These are phyloP conservation scores for Planococcus citri DNA, from an alignment of 1,140 invertebrate genomes.

Conservation along the genomic window DNA sequence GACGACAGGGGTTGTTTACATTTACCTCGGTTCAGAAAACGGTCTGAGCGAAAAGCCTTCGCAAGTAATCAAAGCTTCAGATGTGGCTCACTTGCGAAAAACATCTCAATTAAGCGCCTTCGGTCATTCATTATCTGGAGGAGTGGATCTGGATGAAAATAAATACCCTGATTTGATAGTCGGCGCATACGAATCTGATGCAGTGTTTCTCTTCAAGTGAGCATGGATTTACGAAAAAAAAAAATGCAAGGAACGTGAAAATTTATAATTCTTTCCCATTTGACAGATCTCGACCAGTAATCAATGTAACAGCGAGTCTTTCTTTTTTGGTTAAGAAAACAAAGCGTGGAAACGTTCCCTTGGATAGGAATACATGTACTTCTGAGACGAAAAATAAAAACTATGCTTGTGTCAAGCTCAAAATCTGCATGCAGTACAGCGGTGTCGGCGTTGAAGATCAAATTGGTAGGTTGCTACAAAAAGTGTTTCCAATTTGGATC, in stretches of 20 bases:
- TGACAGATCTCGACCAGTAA: slow-evolving; percentile 74
- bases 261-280: no score
- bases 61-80: slow-evolving; percentile 62
- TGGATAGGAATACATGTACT: no score
- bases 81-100: slow-evolving; percentile 41
- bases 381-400: no score
- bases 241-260: no score
- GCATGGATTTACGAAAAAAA: no score
- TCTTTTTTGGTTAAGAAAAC: no score
- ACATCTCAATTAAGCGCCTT: slow-evolving; percentile 43
- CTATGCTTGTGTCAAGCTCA: slow-evolving; percentile 60
- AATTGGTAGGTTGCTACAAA: slow-evolving; percentile 46
- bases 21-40: no score
- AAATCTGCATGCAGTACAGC: slow-evolving; percentile 68
- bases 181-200: slow-evolving; percentile 88
- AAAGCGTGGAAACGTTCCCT: no score
- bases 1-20: slow-evolving; percentile 63
- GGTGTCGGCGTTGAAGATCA: slow-evolving; percentile 59
- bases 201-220: no score
- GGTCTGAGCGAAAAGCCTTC: slow-evolving; percentile 62
- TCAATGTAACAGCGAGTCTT: no score
- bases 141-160: slow-evolving; percentile 79
- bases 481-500: no score
- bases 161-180: slow-evolving; percentile 80
- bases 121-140: slow-evolving; percentile 75